These are phyloP conservation scores for Delphinapterus leucas DNA, from an alignment of 2,113 vertebrate genomes.

Conservation along the genomic window DNA sequence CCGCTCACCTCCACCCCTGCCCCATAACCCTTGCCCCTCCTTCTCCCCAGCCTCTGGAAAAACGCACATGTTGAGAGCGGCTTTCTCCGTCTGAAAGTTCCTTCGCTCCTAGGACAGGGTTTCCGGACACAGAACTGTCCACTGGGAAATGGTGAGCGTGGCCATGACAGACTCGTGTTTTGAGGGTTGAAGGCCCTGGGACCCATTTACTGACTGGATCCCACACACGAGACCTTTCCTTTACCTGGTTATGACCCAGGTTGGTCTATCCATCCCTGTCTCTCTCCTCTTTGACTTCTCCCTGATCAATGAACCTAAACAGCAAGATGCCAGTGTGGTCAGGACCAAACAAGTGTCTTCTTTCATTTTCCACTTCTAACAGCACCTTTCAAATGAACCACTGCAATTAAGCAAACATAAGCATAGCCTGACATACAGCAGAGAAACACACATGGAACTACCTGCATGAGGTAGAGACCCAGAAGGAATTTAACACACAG, in stretches of 20 bases:
- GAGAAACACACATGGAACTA: neutral
- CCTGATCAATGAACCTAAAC: neutral
- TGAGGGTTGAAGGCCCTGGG: neutral
- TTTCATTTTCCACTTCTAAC: neutral
- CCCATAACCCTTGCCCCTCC: neutral
- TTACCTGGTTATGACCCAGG: neutral
- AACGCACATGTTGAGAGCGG: accelerated
- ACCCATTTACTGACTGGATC: neutral
- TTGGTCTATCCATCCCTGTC: neutral
- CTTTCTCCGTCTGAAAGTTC: neutral
- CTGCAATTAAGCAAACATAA: neutral
- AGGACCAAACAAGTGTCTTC: neutral
- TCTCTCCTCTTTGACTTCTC: neutral
- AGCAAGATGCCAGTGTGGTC: neutral
- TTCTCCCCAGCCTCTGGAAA: neutral
- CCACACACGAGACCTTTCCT: neutral
- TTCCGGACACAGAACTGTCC: neutral
- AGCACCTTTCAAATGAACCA: neutral
- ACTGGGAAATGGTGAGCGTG: neutral
- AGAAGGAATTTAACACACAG: neutral
- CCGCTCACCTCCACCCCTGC: neutral
- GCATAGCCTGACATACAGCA: neutral
- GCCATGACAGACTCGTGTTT: neutral
- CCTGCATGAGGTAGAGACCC: neutral
- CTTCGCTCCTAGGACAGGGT: neutral